Evolutionary conservation across 1,140 invertebrate species (phyloP), one percentile per base, ranked within the genome.

Genomic region (Asbolus verrucosus): DNA sequence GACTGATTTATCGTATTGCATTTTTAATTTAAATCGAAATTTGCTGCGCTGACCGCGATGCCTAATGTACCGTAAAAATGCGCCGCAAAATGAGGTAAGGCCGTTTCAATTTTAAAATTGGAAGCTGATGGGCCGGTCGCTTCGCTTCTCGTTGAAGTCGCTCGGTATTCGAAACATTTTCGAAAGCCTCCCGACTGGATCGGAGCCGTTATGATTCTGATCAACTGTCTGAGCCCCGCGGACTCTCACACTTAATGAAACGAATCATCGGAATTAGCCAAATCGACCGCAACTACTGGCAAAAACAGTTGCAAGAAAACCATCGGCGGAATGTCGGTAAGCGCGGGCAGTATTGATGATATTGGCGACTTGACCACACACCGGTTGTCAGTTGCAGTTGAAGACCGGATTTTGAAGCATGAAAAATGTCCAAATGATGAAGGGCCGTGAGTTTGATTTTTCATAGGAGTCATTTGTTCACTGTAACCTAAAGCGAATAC

Each of bases 201-300:
- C 33, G 2, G 11, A 36, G 33, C 33, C 6, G 11, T 36, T n/a
- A 36, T 36, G 5, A 36, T 36, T 36, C 33, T 6, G 33, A 36
- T 36, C 33, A n/a, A 6, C 33, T 4, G 5, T 36, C 11, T 11
- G 5, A 27, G 33, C 11, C 11, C 33, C n/a, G n/a, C n/a, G n/a
- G n/a, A n/a, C n/a, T n/a, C 33, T 36, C 33, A 4, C 5, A 36
- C 33, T n/a, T 36, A 27, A 30, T 61, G 50, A 70, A 70, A 68
- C 61, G 70, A 71, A 74, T 72, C 67, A 63, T 70, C 62, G 39
- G 46, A 74, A 74, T 73, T 61, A 75, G 71, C 71, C 69, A 71
- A 75, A 71, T 71, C 74, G 71, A 73, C 69, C 69, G 71, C 67
- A 60, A 70, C 46, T 73, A 70, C 62, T 31, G 21, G 61, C 41